phyloP scores from a whole-genome alignment of 2,113 vertebrate genomes.

The Labeo rohita region DNA sequence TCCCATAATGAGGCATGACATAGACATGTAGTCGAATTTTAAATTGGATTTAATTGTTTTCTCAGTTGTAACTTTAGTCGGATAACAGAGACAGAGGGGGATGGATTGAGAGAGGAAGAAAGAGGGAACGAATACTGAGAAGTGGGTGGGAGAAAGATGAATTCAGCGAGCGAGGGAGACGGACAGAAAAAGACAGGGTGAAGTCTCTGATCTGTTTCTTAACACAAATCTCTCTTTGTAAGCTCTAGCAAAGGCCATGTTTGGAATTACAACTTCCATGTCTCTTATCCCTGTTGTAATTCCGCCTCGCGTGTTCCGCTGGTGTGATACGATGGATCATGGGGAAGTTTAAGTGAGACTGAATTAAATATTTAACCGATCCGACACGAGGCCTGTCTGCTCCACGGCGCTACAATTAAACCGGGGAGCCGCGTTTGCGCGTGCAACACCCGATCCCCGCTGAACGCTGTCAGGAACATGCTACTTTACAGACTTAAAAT shows the following conservation, averaged over 20 bases:
- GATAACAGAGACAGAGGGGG: slow-evolving; percentile 12
- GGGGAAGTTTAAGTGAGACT: slow-evolving; percentile 67
- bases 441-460: slow-evolving; percentile 87
- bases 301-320: slow-evolving; percentile 45
- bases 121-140: not conserved
- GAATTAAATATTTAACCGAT: slow-evolving; percentile 77
- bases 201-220: slow-evolving; percentile 43
- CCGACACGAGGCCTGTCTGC: slow-evolving; percentile 80
- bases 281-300: slow-evolving; percentile 58
- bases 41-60: slow-evolving; percentile 60
- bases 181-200: slow-evolving; percentile 2
- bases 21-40: slow-evolving; percentile 48
- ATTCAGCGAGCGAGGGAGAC: not conserved
- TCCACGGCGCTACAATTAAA: slow-evolving; percentile 89
- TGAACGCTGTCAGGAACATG: slow-evolving; percentile 90
- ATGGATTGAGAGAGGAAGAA: not conserved
- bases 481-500: slow-evolving; percentile 95
- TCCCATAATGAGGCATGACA: slow-evolving; percentile 52
- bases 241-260: slow-evolving; percentile 49
- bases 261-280: slow-evolving; percentile 53
- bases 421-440: slow-evolving; percentile 86
- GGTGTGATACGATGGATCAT: slow-evolving; percentile 63
- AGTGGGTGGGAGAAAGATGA: slow-evolving; percentile 30
- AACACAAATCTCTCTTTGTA: slow-evolving; percentile 46
- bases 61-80: slow-evolving; percentile 49